phyloP scores from a whole-genome alignment of 2,888 invertebrate genomes.

The Tenthredo scrophulariae region DNA sequence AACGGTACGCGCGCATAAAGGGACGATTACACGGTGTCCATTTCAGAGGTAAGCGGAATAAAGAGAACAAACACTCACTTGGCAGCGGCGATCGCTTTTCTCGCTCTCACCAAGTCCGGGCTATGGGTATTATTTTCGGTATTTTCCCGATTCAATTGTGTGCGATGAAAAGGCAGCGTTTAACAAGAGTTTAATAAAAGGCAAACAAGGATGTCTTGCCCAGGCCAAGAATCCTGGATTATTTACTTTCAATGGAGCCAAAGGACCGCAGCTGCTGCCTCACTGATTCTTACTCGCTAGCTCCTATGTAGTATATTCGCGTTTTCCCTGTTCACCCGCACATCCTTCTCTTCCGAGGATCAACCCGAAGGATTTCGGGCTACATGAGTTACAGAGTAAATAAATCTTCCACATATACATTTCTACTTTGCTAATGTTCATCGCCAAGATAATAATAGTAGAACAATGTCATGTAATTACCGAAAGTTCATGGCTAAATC shows the following conservation, averaged over 20 bases:
- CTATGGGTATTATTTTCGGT: constrained; percentile 74
- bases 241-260: constrained; percentile 61
- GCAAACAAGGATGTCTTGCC: constrained; percentile 71
- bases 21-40: constrained; percentile 75
- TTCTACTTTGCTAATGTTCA: neutral
- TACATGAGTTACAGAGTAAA: neutral
- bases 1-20: constrained; percentile 65
- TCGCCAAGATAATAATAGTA: neutral
- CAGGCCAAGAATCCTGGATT: constrained; percentile 60
- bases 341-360: constrained; percentile 45
- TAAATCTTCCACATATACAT: neutral
- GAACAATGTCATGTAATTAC: neutral
- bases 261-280: constrained; percentile 68
- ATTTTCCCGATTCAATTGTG: constrained; percentile 78
- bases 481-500: neutral
- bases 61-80: constrained; percentile 52
- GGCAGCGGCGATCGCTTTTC: constrained; percentile 39
- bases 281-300: constrained; percentile 63
- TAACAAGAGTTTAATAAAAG: constrained; percentile 79
- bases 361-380: neutral
- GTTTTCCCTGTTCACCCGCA: constrained; percentile 33
- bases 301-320: constrained; percentile 47
- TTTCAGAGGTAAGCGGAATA: constrained; percentile 67
- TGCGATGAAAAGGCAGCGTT: constrained; percentile 75
- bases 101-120: constrained; percentile 43